Evolutionary conservation across 1,140 invertebrate species (phyloP).

Genomic region (Drosophila arizonae): DNA sequence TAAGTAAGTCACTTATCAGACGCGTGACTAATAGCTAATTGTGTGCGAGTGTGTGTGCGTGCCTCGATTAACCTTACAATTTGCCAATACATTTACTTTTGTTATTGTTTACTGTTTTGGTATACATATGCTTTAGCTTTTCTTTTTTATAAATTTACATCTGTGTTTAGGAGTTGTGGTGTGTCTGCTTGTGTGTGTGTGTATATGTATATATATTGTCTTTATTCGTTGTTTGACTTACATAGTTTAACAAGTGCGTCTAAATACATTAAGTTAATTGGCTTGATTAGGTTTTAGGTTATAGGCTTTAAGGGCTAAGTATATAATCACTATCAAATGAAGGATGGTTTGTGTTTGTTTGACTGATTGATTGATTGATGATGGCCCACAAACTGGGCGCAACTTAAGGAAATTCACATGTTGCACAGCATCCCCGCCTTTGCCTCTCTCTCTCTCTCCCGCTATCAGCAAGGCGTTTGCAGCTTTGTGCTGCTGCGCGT

Average conservation of each 20-base stretch:
- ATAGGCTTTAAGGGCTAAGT: constrained; percentile 41
- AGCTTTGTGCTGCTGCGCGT: constrained; percentile 69
- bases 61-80: constrained; percentile 75
- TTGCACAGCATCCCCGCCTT: background rate
- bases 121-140: constrained; percentile 14
- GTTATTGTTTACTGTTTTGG: constrained; percentile 13
- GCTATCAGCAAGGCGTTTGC: constrained; percentile 53
- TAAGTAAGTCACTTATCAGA: constrained; percentile 79
- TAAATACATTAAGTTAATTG: constrained; percentile 77
- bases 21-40: constrained; percentile 77
- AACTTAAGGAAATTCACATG: constrained; percentile 43
- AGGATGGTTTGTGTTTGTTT: constrained; percentile 27
- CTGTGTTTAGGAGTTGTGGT: constrained; percentile 23
- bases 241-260: constrained; percentile 77
- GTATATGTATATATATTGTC: constrained; percentile 59
- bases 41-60: constrained; percentile 31
- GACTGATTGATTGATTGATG: background rate
- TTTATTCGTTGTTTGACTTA: constrained; percentile 79
- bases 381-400: constrained; percentile 18
- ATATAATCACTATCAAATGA: constrained; percentile 68
- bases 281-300: constrained; percentile 47
- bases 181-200: constrained; percentile 5
- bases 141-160: constrained; percentile 24
- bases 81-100: constrained; percentile 34
- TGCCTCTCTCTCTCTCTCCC: background rate